Conservation (phyloP, 64 coral and sea anemone species). For the Actinia tenebrosa region DNA sequence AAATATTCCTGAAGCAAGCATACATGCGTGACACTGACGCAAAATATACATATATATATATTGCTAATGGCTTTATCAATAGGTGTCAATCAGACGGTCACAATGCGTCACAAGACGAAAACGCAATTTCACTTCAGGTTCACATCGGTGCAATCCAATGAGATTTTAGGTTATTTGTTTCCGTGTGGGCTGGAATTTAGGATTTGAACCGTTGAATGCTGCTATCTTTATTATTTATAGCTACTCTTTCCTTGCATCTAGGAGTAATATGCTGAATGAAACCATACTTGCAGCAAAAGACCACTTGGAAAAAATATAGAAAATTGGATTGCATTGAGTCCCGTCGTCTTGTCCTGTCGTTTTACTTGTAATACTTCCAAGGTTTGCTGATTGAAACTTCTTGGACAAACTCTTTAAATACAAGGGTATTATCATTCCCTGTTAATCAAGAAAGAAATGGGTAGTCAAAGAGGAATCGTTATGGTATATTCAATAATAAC, state of each 20-base stretch:
- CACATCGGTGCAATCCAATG: not conserved
- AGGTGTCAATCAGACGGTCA: not conserved
- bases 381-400: not conserved
- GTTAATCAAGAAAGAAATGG: not conserved
- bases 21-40: not conserved
- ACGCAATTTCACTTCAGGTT: not conserved
- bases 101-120: not conserved
- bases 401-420: not conserved
- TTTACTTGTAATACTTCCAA: not conserved
- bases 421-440: not conserved
- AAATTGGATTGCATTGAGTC: not conserved
- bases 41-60: not conserved
- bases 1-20: not conserved
- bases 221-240: not conserved
- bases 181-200: not conserved
- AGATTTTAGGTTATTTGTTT: not conserved
- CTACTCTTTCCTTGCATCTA: not conserved
- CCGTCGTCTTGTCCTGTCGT: not conserved
- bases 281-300: not conserved
- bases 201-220: not conserved
- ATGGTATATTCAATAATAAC: not conserved
- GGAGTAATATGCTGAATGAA: not conserved
- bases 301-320: not conserved
- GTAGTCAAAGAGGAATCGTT: not conserved
- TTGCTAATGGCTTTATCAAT: not conserved